Conservation (phyloP, 1,140 invertebrate species). For the Epicauta chinensis region DNA sequence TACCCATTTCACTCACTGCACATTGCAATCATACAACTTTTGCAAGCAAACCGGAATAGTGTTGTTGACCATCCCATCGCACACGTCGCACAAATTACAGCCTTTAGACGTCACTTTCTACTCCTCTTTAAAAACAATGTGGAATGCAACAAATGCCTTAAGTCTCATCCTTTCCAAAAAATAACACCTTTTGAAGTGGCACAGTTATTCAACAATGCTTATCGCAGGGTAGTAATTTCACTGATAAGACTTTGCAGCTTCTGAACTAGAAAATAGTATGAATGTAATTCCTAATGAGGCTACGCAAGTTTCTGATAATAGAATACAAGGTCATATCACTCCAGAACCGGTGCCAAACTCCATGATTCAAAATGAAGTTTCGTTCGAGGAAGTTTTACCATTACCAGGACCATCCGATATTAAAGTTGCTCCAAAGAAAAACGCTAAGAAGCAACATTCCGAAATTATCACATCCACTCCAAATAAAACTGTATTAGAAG, state of each 20-base stretch:
- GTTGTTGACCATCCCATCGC: slow-evolving; percentile 35
- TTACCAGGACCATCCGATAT: too few species aligned
- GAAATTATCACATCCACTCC: background rate
- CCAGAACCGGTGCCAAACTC: too few species aligned
- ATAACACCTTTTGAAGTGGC: slow-evolving; percentile 25
- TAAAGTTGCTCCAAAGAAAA: background rate
- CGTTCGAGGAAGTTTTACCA: background rate
- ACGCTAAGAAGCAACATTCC: background rate
- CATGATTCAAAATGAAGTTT: background rate
- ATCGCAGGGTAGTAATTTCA: slow-evolving; percentile 23
- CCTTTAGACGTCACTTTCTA: slow-evolving; percentile 38
- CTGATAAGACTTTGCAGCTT: slow-evolving; percentile 22
- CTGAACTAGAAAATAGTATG: background rate
- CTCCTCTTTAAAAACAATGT: slow-evolving; percentile 36
- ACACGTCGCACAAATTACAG: slow-evolving; percentile 38
- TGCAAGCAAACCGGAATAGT: slow-evolving; percentile 32
- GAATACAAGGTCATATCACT: too few species aligned
- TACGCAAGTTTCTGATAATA: too few species aligned
- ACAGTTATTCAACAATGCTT: slow-evolving; percentile 24
- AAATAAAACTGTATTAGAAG: background rate
- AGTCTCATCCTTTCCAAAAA: slow-evolving; percentile 8
- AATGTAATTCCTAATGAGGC: too few species aligned
- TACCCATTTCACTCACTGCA: slow-evolving; percentile 32
- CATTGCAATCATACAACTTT: slow-evolving; percentile 23
- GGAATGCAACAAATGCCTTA: slow-evolving; percentile 27